A percentile compares a stretch with the other conserved stretches of the same genome.
phyloP scores from a whole-genome alignment of 2,797 vertebrate species.

The Helostoma temminkii region DNA sequence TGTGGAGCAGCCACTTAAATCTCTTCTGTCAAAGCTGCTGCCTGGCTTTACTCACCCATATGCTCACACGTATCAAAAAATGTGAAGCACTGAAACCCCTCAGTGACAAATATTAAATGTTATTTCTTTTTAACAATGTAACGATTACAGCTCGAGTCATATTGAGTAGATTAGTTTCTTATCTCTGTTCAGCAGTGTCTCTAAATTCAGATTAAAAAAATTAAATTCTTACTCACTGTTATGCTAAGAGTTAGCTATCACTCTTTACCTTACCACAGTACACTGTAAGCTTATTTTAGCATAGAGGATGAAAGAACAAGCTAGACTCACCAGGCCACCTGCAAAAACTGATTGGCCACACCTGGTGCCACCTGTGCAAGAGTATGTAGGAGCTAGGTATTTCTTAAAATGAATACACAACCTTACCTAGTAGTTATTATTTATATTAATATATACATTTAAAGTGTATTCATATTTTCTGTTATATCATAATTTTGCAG shows the following conservation, averaged over 20 bases:
- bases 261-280: background rate
- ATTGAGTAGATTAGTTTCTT: background rate
- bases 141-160: background rate
- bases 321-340: no score
- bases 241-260: background rate
- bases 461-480: no score
- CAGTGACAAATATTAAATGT: background rate
- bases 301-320: background rate
- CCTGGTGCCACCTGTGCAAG: no score
- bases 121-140: background rate
- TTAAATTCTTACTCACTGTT: background rate
- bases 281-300: background rate
- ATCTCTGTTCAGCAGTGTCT: background rate
- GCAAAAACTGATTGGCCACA: no score
- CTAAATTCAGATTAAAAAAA: background rate
- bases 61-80: background rate
- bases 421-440: no score
- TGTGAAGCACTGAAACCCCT: background rate
- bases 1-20: slow-evolving; percentile 22
- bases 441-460: no score
- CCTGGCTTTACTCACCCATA: slow-evolving; percentile 11
- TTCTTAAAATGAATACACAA: no score
- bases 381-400: no score
- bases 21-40: slow-evolving; percentile 23
- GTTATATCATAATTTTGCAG: no score